Evolutionary conservation across 2,888 invertebrate genomes (phyloP).

Genomic region (Cerastoderma edule): DNA sequence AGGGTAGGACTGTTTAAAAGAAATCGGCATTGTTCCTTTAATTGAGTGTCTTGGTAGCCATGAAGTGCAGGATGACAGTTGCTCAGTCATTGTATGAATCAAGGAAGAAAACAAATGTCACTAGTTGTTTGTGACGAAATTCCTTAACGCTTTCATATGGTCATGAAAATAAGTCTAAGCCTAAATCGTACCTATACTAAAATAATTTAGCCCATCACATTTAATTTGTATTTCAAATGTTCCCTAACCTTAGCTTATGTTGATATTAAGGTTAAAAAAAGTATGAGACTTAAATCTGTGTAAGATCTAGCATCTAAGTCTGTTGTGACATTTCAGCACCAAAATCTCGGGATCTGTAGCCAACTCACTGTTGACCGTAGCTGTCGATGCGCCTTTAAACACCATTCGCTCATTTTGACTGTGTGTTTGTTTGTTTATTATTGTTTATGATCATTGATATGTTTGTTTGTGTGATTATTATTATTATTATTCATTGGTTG

Average conservation of each 20-base stretch:
- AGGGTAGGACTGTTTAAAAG: slow-evolving; percentile 27
- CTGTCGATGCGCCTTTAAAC: too few species aligned
- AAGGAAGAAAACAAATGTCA: slow-evolving; percentile 31
- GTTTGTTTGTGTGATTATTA: too few species aligned
- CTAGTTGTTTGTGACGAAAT: slow-evolving; percentile 31
- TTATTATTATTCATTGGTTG: too few species aligned
- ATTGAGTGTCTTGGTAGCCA: slow-evolving; percentile 30
- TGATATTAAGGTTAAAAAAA: slow-evolving; percentile 28
- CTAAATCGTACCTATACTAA: slow-evolving; percentile 27
- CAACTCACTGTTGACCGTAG: too few species aligned
- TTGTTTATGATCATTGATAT: too few species aligned
- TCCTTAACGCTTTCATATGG: slow-evolving; percentile 32
- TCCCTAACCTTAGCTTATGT: slow-evolving; percentile 23
- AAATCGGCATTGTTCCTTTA: slow-evolving; percentile 26
- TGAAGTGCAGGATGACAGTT: slow-evolving; percentile 12
- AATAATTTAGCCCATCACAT: slow-evolving; percentile 32
- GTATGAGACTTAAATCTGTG: slow-evolving; percentile 33
- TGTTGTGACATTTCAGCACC: slow-evolving; percentile 25
- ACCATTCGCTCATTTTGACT: too few species aligned
- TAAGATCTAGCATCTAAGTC: slow-evolving; percentile 34
- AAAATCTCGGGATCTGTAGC: slow-evolving; percentile 31
- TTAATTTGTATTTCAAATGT: slow-evolving; percentile 27
- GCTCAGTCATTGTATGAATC: slow-evolving; percentile 38
- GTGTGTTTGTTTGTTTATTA: too few species aligned
- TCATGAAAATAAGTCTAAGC: slow-evolving; percentile 29